phyloP scores from a whole-genome alignment of 2,797 vertebrate species.

The Emydoidea blandingii region DNA sequence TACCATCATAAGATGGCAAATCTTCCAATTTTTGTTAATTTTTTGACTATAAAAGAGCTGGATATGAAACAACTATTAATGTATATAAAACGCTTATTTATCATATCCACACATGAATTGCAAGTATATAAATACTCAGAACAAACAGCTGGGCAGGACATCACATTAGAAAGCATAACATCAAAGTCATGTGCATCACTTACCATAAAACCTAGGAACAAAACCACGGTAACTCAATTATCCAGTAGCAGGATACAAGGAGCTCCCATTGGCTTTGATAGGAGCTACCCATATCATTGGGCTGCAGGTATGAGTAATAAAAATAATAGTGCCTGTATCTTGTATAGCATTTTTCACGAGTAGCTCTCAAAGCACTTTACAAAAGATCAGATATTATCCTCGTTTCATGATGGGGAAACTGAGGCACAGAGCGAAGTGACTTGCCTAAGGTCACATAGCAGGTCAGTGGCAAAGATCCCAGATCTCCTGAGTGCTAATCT shows the following conservation, averaged over 20 bases:
- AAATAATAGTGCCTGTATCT: not conserved
- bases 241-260: not conserved
- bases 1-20: conserved; percentile 15
- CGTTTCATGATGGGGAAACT: not conserved
- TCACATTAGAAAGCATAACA: conserved; percentile 31
- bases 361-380: too few species aligned
- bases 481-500: not conserved
- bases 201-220: not conserved
- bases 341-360: not conserved
- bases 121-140: conserved; percentile 43
- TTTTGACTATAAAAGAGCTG: conserved; percentile 51
- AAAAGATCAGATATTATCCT: too few species aligned
- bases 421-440: not conserved
- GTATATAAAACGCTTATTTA: conserved; percentile 54
- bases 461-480: not conserved
- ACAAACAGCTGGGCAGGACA: not conserved
- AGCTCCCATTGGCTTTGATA: not conserved
- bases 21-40: too few species aligned
- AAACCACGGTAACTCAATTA: not conserved
- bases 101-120: conserved; percentile 59
- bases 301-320: not conserved
- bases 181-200: not conserved
- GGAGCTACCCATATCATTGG: not conserved
- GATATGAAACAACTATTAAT: conserved; percentile 65
- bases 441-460: not conserved